Base-by-base conservation (phyloP, 2,113 vertebrate genomes). In the Platichthys stellatus region DNA sequence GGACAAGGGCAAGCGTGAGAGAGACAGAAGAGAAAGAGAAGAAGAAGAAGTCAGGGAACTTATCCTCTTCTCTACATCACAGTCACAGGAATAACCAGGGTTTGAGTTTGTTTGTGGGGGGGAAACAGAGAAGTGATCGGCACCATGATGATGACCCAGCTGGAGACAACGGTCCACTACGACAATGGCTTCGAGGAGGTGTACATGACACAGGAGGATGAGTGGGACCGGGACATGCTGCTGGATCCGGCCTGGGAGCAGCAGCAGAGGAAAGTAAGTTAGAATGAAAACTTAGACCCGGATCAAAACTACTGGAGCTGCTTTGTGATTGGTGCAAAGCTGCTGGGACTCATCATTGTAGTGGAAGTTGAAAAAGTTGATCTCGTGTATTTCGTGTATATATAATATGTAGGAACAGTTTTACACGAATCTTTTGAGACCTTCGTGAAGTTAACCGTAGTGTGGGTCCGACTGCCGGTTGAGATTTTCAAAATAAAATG, bases 181-280 rank as follows among this genome's bases (percentile, higher is more conserved):
- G 91, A 92, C n/a, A 94, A 95, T 72, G 94, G 94, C 83, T 93
- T 92, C 67, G 88, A 94, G 86, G 84, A 94, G 0, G 88, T 88
- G 35, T 95, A 95, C 83, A 95, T 95, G 95, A 11, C 86, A 0
- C 95, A 94, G 88, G 95, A 95, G 83, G 95, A 95, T 0, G 95
- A 95, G 18, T 95, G 95, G 95, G 95, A 95, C 90, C 71, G 95
- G 78, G 95, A 95, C 89, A 90, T 95, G 88, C 80, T 95, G 24
- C 88, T 95, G 82, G 95, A 95, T 86, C 95, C 95, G 0, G 95
- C 95, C 54, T 95, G 95, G 95, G 95, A 95, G 54, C 95, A 95
- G 74, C 95, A 95, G 82, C 95, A 95, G 83, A 91, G 95, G 69
- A 95, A 95, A 91, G 95, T 95, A 80, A 73, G 51, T 10, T n/a